Conservation (phyloP, 1,140 invertebrate species). For the Drosophila guanche region DNA sequence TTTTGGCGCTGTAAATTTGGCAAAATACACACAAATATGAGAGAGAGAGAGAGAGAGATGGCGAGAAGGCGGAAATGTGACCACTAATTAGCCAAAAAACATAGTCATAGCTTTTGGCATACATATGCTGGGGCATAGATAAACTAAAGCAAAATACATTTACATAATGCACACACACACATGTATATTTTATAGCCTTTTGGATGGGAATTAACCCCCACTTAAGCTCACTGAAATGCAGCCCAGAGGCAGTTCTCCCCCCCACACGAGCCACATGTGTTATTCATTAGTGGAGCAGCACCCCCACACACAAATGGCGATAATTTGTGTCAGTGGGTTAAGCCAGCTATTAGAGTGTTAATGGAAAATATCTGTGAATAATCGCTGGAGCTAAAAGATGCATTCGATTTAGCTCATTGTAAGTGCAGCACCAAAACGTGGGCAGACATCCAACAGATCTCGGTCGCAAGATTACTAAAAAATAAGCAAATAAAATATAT, state of each 20-base stretch:
- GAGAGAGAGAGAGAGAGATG: background rate
- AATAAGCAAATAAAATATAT: too few species aligned
- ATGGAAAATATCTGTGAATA: conserved; percentile 35
- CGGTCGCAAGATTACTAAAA: too few species aligned
- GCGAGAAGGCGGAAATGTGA: conserved; percentile 7
- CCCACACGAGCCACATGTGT: conserved; percentile 2
- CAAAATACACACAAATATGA: conserved; percentile 9
- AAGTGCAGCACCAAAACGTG: too few species aligned
- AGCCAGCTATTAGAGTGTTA: conserved; percentile 18
- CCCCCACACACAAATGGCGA: conserved; percentile 13
- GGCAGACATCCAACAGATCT: too few species aligned
- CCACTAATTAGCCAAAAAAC: conserved; percentile 58
- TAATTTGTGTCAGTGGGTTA: conserved; percentile 35
- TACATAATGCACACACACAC: background rate
- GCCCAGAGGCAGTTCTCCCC: too few species aligned
- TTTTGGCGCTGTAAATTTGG: conserved; percentile 31
- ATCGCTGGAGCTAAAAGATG: conserved; percentile 2
- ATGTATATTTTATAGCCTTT: conserved; percentile 35
- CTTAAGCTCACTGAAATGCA: background rate
- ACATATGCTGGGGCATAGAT: conserved; percentile 1
- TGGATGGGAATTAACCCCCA: conserved; percentile 8
- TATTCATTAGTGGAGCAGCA: conserved; percentile 28
- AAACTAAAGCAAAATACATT: conserved; percentile 6
- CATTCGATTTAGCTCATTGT: conserved; percentile 13
- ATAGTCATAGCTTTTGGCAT: conserved; percentile 27